Base-by-base conservation (phyloP, 1,140 invertebrate genomes). In the Arion vulgaris region DNA sequence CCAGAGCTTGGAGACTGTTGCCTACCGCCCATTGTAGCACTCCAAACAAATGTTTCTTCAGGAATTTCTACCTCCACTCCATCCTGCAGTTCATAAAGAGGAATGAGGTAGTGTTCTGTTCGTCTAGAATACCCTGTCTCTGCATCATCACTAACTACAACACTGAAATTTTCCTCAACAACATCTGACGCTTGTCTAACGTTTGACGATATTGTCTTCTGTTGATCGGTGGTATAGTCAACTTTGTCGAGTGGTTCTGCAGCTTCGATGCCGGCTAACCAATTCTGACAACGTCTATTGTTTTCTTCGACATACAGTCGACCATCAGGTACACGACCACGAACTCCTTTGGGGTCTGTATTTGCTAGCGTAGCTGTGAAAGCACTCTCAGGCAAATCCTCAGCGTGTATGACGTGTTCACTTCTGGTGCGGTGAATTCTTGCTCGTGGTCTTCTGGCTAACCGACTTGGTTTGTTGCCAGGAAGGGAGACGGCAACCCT, bases 341-440 rank as follows among this genome's bases (percentile, higher is more conserved):
- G 85, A 11, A 89, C 78, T 71, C 90, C 89, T 66, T 87, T 86
- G 9, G 89, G 89, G 53, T 86, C 85, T 0, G 87, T 89, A 36
- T 91, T 88, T 1, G 89, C 87, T 62, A 90, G 84, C 71, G 81
- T 88, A 41, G 88, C 85, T n/a, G 90, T 89, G 74, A 89, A 68
- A 17, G 82, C 81, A 15, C 79, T 84, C 5, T 88, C 88, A 9
- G 90, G 90, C 19, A 91, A 82, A 74, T 91, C 89, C 32, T 87
- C 84, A 78, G 84, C 84, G 17, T 89, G 83, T 66, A 91, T 91
- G 32, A 86, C 84, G 72, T 88, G 86, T 77, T 91, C 87, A 81
- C 90, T 91, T 19, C 89, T 86, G 5, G 90, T 91, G 57, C 90
- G 84, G 66, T 91, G 90, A 69, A 91, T 88, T 66, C 84, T 87